Percentiles rank a stretch among this genome's conserved stretches.
These are phyloP conservation scores for Pseudococcus jackbeardsleyi DNA, from an alignment of 2,888 invertebrate species.

Conservation along the genomic window DNA sequence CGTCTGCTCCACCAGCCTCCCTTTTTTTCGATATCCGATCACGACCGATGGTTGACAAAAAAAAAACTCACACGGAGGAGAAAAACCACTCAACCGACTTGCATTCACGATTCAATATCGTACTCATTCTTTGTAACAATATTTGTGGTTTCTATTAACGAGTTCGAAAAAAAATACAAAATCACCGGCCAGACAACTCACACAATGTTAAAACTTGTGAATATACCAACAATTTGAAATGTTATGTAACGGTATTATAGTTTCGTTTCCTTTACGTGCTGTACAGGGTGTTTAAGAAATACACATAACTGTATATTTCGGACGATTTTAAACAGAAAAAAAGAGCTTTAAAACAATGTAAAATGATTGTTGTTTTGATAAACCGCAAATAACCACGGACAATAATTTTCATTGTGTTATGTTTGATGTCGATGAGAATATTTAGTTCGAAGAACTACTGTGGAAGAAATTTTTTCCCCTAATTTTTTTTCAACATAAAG, in stretches of 20 bases:
- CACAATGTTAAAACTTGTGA: constrained; percentile 42
- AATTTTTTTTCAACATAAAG: too few relatives aligned
- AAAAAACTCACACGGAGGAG: not conserved
- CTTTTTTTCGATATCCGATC: not conserved
- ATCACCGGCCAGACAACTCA: constrained; percentile 26
- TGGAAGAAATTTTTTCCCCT: not conserved
- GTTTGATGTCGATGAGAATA: constrained; percentile 26
- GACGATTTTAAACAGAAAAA: not conserved
- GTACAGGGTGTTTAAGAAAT: constrained; percentile 46
- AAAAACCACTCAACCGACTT: constrained; percentile 1
- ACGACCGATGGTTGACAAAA: constrained; percentile 11
- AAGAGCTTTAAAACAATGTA: constrained; percentile 38
- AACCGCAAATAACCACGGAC: constrained; percentile 52
- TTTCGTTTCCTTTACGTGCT: constrained; percentile 43
- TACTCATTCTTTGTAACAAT: not conserved
- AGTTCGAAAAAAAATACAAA: not conserved
- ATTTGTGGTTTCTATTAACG: constrained; percentile 40
- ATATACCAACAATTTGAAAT: constrained; percentile 25
- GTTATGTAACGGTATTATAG: constrained; percentile 48
- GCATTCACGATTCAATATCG: not conserved
- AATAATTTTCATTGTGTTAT: constrained; percentile 42
- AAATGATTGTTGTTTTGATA: constrained; percentile 53
- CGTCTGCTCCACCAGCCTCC: not conserved
- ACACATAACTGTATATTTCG: constrained; percentile 11
- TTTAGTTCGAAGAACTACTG: constrained; percentile 3